Percentiles rank a stretch among this genome's conserved stretches.
phyloP scores from a whole-genome alignment of 2,888 invertebrate species.

The Drosophila niveifrons region DNA sequence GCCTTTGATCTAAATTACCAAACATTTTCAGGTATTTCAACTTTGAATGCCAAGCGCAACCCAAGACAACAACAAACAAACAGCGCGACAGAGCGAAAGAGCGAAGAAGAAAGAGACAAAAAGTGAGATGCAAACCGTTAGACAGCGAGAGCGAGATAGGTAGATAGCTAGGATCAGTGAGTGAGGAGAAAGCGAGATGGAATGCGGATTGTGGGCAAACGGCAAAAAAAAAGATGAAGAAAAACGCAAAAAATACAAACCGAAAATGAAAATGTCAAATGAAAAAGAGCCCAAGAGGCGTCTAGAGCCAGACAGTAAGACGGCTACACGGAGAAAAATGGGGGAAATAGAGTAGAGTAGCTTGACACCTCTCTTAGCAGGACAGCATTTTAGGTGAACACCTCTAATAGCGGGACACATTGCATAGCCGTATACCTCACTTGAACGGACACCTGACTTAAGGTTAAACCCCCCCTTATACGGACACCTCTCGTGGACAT shows the following conservation, averaged over 20 bases:
- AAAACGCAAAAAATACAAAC: conserved; percentile 28
- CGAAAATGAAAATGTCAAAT: conserved; percentile 68
- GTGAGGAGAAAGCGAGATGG: background rate
- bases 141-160: conserved; percentile 7
- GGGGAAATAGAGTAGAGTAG: background rate
- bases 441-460: no score
- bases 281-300: conserved; percentile 43
- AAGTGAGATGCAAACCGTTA: no score
- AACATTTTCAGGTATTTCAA: conserved; percentile 78
- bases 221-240: background rate
- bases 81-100: conserved; percentile 3
- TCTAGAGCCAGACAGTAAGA: background rate
- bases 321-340: background rate
- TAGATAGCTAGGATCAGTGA: background rate
- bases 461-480: no score
- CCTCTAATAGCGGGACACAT: no score
- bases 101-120: background rate
- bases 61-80: conserved; percentile 48
- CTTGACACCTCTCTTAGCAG: no score
- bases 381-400: no score
- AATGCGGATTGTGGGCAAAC: background rate
- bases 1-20: conserved; percentile 78
- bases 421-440: no score
- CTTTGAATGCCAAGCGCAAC: conserved; percentile 69
- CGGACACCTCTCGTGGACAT: no score